Percentiles rank a stretch among this genome's conserved stretches.
These are phyloP conservation scores for Scyliorhinus canicula DNA, from an alignment of 2,797 vertebrate species.

Conservation along the genomic window DNA sequence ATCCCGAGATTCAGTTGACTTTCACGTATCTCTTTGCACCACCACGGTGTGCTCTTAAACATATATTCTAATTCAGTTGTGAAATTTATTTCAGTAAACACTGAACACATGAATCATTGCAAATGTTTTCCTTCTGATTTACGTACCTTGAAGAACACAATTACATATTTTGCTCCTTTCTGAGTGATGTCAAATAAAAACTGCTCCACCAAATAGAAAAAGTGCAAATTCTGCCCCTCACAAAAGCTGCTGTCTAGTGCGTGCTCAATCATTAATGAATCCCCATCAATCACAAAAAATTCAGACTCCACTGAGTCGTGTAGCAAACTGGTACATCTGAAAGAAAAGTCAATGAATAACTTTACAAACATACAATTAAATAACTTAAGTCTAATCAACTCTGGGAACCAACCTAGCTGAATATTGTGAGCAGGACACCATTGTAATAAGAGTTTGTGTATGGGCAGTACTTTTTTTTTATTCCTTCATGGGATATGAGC, in stretches of 20 bases:
- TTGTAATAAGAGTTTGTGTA: too few species aligned
- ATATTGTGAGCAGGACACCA: not conserved
- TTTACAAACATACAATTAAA: not conserved
- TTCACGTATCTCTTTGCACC: not conserved
- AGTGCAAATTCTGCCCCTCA: constrained; percentile 49
- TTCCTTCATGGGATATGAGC: too few species aligned
- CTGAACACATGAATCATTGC: not conserved
- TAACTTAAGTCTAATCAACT: not conserved
- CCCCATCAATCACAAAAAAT: constrained; percentile 56
- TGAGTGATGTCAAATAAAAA: constrained; percentile 50
- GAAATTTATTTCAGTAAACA: not conserved
- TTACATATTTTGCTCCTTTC: constrained; percentile 52
- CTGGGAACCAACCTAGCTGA: not conserved
- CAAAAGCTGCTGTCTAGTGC: constrained; percentile 43
- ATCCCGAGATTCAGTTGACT: not conserved
- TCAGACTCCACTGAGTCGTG: constrained; percentile 57
- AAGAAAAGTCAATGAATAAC: constrained; percentile 36
- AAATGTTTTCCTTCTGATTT: not conserved
- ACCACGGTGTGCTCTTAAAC: not conserved
- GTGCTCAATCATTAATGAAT: constrained; percentile 51
- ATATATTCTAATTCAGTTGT: not conserved
- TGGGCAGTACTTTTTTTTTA: too few species aligned
- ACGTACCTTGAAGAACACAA: constrained; percentile 56
- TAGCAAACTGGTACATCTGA: constrained; percentile 51
- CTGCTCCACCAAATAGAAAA: constrained; percentile 51